phyloP scores from a whole-genome alignment of 2,888 invertebrate species.

The Atethmia centrago region DNA sequence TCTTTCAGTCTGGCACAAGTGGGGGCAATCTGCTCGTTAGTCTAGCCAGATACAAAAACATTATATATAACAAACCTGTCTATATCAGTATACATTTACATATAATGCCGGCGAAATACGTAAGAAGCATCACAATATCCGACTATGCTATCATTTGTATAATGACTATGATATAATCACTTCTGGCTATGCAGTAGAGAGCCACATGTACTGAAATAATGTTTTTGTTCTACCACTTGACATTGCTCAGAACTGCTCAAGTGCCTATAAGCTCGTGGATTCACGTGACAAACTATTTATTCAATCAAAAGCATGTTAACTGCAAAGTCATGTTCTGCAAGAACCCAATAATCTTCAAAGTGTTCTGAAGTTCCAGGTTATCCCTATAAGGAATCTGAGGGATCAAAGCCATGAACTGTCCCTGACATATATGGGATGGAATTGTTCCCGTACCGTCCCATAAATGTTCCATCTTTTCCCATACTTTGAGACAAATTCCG shows the following conservation, averaged over 20 bases:
- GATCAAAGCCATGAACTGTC: constrained; percentile 3
- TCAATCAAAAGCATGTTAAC: not conserved
- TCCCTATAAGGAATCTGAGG: constrained; percentile 14
- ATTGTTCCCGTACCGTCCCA: constrained; percentile 30
- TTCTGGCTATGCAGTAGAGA: constrained; percentile 1
- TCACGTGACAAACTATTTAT: constrained; percentile 1
- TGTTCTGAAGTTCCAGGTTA: constrained; percentile 8
- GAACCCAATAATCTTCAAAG: constrained; percentile 6
- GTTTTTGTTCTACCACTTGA: constrained; percentile 7
- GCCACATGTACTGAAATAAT: constrained; percentile 25
- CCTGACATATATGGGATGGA: constrained; percentile 11
- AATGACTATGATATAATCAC: constrained; percentile 36
- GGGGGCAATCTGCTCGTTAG: constrained; percentile 9
- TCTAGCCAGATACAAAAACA: constrained; percentile 13
- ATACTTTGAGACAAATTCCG: constrained; percentile 29
- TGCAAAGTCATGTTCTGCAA: not conserved
- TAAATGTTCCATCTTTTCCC: constrained; percentile 26
- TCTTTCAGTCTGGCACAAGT: constrained; percentile 27
- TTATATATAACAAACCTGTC: not conserved
- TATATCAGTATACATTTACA: constrained; percentile 20
- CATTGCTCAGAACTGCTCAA: constrained; percentile 13
- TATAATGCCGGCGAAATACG: constrained; percentile 26
- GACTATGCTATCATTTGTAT: constrained; percentile 37
- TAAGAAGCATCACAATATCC: constrained; percentile 28
- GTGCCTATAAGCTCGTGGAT: not conserved